Evolutionary conservation across 2,797 vertebrate species (phyloP), one percentile per base, ranked within the genome.

Genomic region (Urocyon cinereoargenteus): DNA sequence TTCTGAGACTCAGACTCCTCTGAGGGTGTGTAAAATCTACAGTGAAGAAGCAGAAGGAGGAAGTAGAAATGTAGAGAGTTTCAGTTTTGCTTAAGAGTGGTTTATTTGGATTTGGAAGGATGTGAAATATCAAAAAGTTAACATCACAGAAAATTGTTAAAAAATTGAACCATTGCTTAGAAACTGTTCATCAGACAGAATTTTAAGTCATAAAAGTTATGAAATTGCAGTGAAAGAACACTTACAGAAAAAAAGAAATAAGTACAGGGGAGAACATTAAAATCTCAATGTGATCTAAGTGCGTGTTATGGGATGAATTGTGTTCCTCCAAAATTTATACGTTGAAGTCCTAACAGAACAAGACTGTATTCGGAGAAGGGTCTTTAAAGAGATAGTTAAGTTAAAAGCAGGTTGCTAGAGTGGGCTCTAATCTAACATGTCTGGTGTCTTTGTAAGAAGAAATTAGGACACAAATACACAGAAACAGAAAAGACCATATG

Each of bases 191-290:
- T 12, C 28, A 84, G 64, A 22, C 24, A 45, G 45, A 45, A 19
- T 97, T 95, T 94, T 86, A 87, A 79, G 66, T 81, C 36, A 49
- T 34, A 83, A 84, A 21, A 87, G 59, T 81, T 85, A 85, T 97
- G 75, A 85, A 81, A 72, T 28, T 61, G 18, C 13, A n/a, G 7
- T 15, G 6, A 6, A 9, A 36, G 34, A 12, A 19, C 0, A 59
- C 18, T 26, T 68, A 51, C 1, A 24, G 14, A 24, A 64, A 59
- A 70, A 64, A 70, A 45, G 6, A 81, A 34, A 36, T 4, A 81
- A 95, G 95, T 34, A 82, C 5, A 4, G 19, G 59, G 55, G 61
- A 88, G 11, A 77, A 79, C 36, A 31, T 64, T 75, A 55, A 86
- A 90, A 68, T 53, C 49, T 91, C 79, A 18, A 10, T 87, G 16